Evolutionary conservation across 2,888 invertebrate species (phyloP), one percentile per base, ranked within the genome.

Genomic region (Athalia circularis): DNA sequence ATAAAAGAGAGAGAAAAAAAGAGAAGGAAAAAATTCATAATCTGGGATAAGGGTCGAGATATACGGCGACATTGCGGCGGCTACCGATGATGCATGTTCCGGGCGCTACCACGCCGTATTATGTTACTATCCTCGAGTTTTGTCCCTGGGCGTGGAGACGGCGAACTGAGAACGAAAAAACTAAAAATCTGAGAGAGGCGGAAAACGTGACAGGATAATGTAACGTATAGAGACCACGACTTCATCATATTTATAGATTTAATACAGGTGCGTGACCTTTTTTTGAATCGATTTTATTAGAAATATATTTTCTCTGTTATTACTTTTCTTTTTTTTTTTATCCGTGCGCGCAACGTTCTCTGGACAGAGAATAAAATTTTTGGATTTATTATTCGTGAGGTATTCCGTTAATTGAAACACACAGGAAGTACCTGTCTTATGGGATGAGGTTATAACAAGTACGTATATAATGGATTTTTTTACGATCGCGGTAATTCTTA

Each of bases 11-110:
- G n/a, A 4, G n/a, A n/a, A 13, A 45, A 57, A 8, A 47, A 57
- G 70, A n/a, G 6, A n/a, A 65, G 62, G 43, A 50, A 62, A 75
- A 75, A 75, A 75, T 29, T 47, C 64, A 70, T 78, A 72, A 78
- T 78, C 78, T 78, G 70, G 78, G 64, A 78, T 74, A 70, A 78
- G 78, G 78, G 78, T 78, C 72, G 47, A 86, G 85, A 86, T 78
- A 78, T 87, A 87, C 85, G 81, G 86, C 87, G 85, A 87, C 87
- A 86, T 81, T 82, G 83, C 80, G 82, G 83, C 82, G 81, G 88
- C 88, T 88, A 88, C 88, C 86, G 88, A 88, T 88, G 87, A 88
- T 88, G 84, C 86, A 87, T 87, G 85, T 83, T 82, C 82, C 65
- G 77, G 74, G 81, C 81, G 83, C 83, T 83, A 81, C 82, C 83